Conservation (phyloP, 2,888 invertebrate species). For the Standfussiana lucernea region DNA sequence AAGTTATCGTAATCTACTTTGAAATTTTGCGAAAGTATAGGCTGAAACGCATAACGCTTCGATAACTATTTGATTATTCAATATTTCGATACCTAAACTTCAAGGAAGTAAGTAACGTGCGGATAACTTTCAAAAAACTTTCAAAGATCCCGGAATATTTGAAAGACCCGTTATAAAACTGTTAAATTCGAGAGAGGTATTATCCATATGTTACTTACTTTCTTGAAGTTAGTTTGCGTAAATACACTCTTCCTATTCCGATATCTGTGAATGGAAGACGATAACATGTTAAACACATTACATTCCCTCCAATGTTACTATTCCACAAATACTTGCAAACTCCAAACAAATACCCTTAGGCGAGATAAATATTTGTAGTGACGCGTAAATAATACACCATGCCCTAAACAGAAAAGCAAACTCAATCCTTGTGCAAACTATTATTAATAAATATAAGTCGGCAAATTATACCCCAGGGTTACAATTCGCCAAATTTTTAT, state of each 20-base stretch:
- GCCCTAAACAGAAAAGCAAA: constrained; percentile 24
- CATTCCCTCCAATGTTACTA: not conserved
- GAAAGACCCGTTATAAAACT: not conserved
- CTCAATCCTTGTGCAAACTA: constrained; percentile 1
- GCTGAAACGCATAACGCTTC: not conserved
- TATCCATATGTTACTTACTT: not conserved
- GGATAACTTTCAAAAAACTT: not conserved
- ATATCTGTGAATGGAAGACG: not conserved
- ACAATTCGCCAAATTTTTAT: not conserved
- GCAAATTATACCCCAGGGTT: not conserved
- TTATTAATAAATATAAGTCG: constrained; percentile 3
- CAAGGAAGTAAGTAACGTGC: not conserved
- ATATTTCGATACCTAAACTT: not conserved
- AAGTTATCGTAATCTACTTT: not conserved
- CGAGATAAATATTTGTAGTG: constrained; percentile 19
- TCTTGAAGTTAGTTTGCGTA: not conserved
- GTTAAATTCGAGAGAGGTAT: not conserved
- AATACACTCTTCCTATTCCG: not conserved
- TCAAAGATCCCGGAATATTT: not conserved
- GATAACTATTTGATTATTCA: not conserved
- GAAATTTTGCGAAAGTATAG: not conserved
- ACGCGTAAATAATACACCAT: constrained; percentile 10
- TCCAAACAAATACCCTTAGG: constrained; percentile 15
- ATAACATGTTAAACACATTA: constrained; percentile 16
- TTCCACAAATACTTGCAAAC: constrained; percentile 26